Percentiles rank a stretch among this genome's conserved stretches.
Evolutionary conservation across 2,888 invertebrate species (phyloP).

Genomic region (Leptopilina myrica): DNA sequence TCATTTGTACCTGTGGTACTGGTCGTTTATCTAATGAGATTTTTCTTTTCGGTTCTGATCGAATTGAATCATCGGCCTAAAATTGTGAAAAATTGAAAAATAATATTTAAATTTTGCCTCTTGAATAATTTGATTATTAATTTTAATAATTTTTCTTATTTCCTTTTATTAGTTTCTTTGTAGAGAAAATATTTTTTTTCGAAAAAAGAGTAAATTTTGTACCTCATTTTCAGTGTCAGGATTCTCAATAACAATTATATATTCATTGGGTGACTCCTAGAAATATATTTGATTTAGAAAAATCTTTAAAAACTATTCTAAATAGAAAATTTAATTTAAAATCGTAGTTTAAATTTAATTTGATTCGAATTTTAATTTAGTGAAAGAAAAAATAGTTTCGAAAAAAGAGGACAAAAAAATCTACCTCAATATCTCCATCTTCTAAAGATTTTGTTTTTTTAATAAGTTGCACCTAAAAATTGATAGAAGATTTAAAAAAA

Average conservation of each 20-base stretch:
- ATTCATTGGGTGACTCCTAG: conserved; percentile 52
- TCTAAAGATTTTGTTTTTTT: conserved; percentile 32
- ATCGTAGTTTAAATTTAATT: conserved; percentile 4
- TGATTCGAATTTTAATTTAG: not conserved
- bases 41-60: conserved; percentile 21
- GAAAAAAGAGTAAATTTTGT: conserved; percentile 30
- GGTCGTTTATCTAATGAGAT: conserved; percentile 15
- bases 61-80: conserved; percentile 44
- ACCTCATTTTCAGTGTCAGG: conserved; percentile 56
- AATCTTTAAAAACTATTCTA: not conserved
- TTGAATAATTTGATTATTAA: not conserved
- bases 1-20: conserved; percentile 8
- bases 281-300: conserved; percentile 30
- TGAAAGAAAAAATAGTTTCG: not conserved
- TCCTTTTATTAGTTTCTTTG: no score
- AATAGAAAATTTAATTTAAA: not conserved
- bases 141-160: not conserved
- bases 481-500: not conserved
- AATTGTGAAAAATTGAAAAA: conserved; percentile 34
- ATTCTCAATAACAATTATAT: conserved; percentile 50
- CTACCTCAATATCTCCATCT: conserved; percentile 27
- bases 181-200: not conserved
- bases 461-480: conserved; percentile 35
- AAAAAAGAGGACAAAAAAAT: not conserved
- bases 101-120: not conserved